Conservation (phyloP, 2,797 vertebrate species). For the Acestrorhynchus altus region DNA sequence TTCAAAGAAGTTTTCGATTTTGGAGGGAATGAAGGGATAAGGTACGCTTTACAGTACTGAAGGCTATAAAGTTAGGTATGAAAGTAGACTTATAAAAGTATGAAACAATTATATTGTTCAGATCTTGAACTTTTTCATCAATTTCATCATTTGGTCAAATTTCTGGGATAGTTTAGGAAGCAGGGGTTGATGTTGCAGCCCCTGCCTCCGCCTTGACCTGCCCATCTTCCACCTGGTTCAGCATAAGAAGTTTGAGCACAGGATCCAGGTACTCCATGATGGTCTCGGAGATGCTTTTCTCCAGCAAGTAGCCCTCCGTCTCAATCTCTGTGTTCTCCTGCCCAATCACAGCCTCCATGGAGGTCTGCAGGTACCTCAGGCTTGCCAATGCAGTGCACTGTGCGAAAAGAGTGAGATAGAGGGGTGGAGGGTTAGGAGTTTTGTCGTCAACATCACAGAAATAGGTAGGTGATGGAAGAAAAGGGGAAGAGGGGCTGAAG, state of each 20-base stretch:
- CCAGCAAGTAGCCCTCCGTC: slow-evolving; percentile 86
- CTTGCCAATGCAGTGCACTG: slow-evolving; percentile 82
- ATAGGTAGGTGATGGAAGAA: background rate
- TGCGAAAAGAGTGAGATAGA: background rate
- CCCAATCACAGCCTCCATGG: slow-evolving; percentile 84
- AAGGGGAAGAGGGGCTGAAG: background rate
- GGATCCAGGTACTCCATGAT: slow-evolving; percentile 73
- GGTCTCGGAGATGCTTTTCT: slow-evolving; percentile 82
- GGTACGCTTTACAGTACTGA: slow-evolving; percentile 6
- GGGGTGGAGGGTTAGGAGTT: too few species aligned
- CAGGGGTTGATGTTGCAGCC: slow-evolving; percentile 42
- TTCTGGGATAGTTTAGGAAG: slow-evolving; percentile 56
- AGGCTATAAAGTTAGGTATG: background rate
- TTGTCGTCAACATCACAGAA: too few species aligned
- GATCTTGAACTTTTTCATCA: slow-evolving; percentile 31
- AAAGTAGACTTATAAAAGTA: slow-evolving; percentile 26
- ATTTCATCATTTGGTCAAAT: slow-evolving; percentile 25
- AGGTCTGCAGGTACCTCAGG: slow-evolving; percentile 84
- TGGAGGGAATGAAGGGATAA: background rate
- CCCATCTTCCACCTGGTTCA: slow-evolving; percentile 71
- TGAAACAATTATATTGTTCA: slow-evolving; percentile 1
- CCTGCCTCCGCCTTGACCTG: slow-evolving; percentile 58
- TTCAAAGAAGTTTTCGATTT: background rate
- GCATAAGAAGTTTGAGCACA: slow-evolving; percentile 70
- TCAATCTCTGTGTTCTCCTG: slow-evolving; percentile 82